These are phyloP conservation scores for Scomberomorus guttatus DNA, from an alignment of 2,797 vertebrate genomes.

Conservation along the genomic window DNA sequence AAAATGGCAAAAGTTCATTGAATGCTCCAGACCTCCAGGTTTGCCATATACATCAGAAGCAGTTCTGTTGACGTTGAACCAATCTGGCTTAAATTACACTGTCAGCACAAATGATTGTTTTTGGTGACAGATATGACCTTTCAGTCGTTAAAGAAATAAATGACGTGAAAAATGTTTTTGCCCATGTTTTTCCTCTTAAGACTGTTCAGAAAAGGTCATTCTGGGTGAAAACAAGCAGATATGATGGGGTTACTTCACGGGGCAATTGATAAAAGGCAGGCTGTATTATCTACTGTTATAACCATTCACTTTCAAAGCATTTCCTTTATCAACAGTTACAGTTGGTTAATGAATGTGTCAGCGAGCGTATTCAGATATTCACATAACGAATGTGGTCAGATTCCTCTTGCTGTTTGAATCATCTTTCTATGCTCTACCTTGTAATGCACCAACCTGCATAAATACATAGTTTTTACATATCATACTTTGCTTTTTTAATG, in stretches of 20 bases:
- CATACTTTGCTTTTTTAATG: neutral
- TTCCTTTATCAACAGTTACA: slow-evolving; percentile 46
- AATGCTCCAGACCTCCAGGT: slow-evolving; percentile 44
- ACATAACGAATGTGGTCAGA: slow-evolving; percentile 13
- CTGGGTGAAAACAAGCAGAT: slow-evolving; percentile 66
- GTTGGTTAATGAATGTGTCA: slow-evolving; percentile 40
- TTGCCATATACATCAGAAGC: slow-evolving; percentile 36
- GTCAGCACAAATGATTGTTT: slow-evolving; percentile 60
- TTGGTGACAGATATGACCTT: slow-evolving; percentile 72
- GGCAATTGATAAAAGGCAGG: slow-evolving; percentile 40
- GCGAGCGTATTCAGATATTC: slow-evolving; percentile 6
- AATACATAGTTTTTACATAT: neutral
- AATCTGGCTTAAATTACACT: slow-evolving; percentile 58
- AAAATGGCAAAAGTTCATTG: slow-evolving; percentile 51
- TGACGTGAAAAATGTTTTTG: slow-evolving; percentile 57
- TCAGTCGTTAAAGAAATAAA: slow-evolving; percentile 65
- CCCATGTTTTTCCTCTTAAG: slow-evolving; percentile 46
- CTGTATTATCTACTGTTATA: slow-evolving; percentile 34
- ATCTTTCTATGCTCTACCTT: neutral
- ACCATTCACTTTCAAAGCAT: slow-evolving; percentile 39
- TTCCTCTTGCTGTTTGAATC: slow-evolving; percentile 20
- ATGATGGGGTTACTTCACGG: slow-evolving; percentile 34
- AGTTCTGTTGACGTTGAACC: slow-evolving; percentile 38
- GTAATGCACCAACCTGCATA: neutral
- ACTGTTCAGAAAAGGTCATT: slow-evolving; percentile 68